These are phyloP conservation scores for Dermochelys coriacea DNA, from an alignment of 2,797 vertebrate species.

Conservation along the genomic window DNA sequence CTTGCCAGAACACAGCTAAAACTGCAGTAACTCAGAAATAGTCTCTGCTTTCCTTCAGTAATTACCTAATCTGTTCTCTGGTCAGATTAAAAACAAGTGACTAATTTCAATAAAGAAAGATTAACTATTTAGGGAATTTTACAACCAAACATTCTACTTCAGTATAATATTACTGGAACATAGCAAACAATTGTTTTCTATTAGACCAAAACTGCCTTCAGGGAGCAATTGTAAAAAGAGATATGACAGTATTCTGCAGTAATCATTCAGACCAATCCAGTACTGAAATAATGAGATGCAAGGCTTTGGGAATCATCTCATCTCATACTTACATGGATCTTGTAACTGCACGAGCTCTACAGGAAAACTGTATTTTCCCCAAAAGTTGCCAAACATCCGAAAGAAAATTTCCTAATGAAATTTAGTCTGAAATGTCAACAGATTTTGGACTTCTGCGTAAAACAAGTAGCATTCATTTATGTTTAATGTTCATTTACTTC, in stretches of 20 bases:
- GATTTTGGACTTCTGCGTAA: neutral
- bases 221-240: neutral
- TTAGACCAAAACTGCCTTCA: neutral
- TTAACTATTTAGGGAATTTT: neutral
- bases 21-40: neutral
- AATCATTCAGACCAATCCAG: too few relatives aligned
- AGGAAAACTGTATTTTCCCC: neutral
- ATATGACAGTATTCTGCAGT: neutral
- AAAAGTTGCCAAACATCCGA: neutral
- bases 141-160: neutral
- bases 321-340: too few relatives aligned
- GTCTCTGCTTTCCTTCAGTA: neutral
- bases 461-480: neutral
- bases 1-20: too few relatives aligned
- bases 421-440: neutral
- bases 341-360: neutral
- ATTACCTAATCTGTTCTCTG: neutral
- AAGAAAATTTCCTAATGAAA: neutral
- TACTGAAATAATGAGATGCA: too few relatives aligned
- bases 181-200: neutral
- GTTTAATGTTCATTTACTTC: neutral
- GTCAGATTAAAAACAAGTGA: neutral
- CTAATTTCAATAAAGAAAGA: neutral
- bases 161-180: neutral
- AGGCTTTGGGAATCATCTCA: too few relatives aligned